A percentile compares a stretch with the other conserved stretches of the same genome.
Evolutionary conservation across 2,113 vertebrate genomes (phyloP).

Genomic region (Caranx ignobilis): DNA sequence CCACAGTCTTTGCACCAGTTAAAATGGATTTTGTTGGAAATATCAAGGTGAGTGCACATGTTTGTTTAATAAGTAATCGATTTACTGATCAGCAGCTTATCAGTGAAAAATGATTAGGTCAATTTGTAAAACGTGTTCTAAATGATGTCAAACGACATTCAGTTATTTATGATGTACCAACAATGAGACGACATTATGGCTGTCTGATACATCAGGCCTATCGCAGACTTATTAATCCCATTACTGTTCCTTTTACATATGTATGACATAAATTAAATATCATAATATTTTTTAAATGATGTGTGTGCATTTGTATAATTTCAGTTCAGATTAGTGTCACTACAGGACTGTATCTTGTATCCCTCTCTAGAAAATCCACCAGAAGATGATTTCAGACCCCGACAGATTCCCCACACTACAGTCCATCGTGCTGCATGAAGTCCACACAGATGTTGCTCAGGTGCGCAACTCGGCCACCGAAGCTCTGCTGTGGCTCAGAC

Average conservation of each 20-base stretch:
- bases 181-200: not conserved
- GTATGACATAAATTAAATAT: not conserved
- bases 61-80: not conserved
- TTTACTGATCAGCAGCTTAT: not conserved
- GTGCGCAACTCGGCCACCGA: slow-evolving; percentile 96
- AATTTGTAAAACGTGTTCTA: not conserved
- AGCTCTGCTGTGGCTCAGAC: slow-evolving; percentile 95
- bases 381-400: slow-evolving; percentile 93
- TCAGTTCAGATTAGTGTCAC: not conserved
- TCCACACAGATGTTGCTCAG: slow-evolving; percentile 86
- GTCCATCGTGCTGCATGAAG: slow-evolving; percentile 95
- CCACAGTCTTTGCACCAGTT: slow-evolving; percentile 98
- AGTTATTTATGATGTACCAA: not conserved
- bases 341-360: not conserved
- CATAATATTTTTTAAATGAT: not conserved
- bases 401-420: slow-evolving; percentile 92
- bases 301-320: not conserved
- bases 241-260: not conserved
- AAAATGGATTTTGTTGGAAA: slow-evolving; percentile 99
- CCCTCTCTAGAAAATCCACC: slow-evolving; percentile 90
- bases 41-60: slow-evolving; percentile 90
- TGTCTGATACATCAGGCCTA: not conserved
- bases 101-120: not conserved
- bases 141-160: not conserved
- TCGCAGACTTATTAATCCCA: not conserved